Conservation (phyloP, 2,888 invertebrate species). For the Melolontha melolontha region DNA sequence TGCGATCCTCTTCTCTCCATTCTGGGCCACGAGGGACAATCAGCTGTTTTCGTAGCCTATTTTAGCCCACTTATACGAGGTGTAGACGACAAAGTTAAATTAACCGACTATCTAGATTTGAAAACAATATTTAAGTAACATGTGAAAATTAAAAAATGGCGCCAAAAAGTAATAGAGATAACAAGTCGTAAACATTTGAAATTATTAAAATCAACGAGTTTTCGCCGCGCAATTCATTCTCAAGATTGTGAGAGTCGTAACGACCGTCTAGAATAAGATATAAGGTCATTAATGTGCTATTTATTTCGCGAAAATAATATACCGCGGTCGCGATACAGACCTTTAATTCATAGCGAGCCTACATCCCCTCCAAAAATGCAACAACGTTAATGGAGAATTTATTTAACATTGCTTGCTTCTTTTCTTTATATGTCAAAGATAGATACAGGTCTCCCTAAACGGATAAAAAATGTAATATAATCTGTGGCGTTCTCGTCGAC, state of each 20-base stretch:
- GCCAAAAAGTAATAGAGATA: conserved; percentile 9
- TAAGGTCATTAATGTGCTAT: conserved; percentile 54
- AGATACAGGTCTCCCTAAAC: not conserved
- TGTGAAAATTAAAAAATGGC: conserved; percentile 5
- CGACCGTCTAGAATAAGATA: conserved; percentile 51
- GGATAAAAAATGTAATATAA: not conserved
- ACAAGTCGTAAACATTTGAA: conserved; percentile 16
- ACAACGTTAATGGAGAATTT: conserved; percentile 43
- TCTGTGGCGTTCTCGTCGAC: not conserved
- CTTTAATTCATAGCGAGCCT: conserved; percentile 48
- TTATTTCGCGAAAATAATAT: conserved; percentile 52
- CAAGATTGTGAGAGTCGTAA: conserved; percentile 47
- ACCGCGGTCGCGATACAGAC: conserved; percentile 47
- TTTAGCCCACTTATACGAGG: conserved; percentile 53
- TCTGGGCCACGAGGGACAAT: conserved; percentile 62
- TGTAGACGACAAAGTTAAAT: conserved; percentile 58
- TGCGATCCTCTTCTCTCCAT: conserved; percentile 49
- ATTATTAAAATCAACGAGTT: conserved; percentile 29
- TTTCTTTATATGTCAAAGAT: not conserved
- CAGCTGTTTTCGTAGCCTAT: conserved; percentile 64
- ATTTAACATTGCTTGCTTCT: not conserved
- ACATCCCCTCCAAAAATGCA: conserved; percentile 31
- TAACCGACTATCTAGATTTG: conserved; percentile 37
- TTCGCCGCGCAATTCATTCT: conserved; percentile 32
- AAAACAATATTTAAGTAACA: too few species aligned